Conservation (phyloP, 2,113 vertebrate species). For the Phrynocephalus versicolor region DNA sequence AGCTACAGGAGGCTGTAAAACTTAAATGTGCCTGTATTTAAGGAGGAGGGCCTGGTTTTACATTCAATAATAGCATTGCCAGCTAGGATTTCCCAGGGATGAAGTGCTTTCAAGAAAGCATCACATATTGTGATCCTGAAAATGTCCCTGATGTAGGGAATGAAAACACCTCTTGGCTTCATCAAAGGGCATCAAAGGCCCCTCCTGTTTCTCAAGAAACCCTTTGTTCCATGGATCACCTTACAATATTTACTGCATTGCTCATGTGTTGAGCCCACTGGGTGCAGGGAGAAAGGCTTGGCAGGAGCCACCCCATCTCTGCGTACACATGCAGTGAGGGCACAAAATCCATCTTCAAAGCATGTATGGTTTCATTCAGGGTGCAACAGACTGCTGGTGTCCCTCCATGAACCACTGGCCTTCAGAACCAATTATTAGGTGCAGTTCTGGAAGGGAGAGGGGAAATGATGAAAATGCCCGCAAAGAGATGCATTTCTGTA, state of each 20-base stretch:
- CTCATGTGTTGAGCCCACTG: too few relatives aligned
- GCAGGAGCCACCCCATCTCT: background rate
- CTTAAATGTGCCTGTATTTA: background rate
- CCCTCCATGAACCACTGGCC: too few relatives aligned
- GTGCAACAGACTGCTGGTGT: too few relatives aligned
- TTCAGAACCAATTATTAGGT: too few relatives aligned
- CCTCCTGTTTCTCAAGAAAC: too few relatives aligned
- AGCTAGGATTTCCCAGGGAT: background rate
- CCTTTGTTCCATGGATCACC: too few relatives aligned
- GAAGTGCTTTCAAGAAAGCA: background rate
- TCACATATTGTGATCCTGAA: too few relatives aligned
- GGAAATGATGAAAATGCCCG: background rate
- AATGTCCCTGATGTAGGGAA: background rate
- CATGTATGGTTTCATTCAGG: too few relatives aligned
- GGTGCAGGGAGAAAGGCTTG: too few relatives aligned
- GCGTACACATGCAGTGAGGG: too few relatives aligned
- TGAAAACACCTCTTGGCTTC: background rate
- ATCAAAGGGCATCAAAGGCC: background rate
- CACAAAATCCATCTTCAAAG: background rate
- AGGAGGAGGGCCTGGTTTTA: background rate
- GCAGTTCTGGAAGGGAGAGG: background rate
- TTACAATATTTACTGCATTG: too few relatives aligned
- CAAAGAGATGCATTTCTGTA: too few relatives aligned
- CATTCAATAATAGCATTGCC: background rate
- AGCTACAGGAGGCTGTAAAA: constrained; percentile 1